These are phyloP conservation scores for Microplitis deprimator DNA, from an alignment of 2,888 invertebrate species.

Conservation along the genomic window DNA sequence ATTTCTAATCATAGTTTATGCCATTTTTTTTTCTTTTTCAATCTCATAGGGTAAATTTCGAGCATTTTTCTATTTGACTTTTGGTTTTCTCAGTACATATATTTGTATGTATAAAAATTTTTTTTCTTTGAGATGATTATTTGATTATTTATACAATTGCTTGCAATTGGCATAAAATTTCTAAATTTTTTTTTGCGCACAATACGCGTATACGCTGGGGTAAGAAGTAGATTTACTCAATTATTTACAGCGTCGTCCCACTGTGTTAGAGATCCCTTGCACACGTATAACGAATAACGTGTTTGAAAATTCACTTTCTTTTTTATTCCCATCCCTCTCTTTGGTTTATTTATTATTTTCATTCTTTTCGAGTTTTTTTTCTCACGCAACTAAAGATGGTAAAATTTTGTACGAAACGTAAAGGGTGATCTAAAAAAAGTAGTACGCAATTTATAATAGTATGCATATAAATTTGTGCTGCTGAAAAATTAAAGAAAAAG, in stretches of 20 bases:
- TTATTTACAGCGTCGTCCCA: constrained; percentile 64
- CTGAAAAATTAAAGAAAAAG: not conserved
- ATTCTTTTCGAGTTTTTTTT: not conserved
- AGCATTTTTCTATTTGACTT: too few relatives aligned
- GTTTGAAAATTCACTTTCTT: constrained; percentile 63
- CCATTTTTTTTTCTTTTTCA: too few relatives aligned
- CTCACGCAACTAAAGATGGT: not conserved
- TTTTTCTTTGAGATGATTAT: too few relatives aligned
- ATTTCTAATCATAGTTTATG: too few relatives aligned
- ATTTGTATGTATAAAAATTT: too few relatives aligned
- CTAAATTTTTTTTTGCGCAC: not conserved
- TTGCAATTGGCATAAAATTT: not conserved
- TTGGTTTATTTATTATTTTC: not conserved
- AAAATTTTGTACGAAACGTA: not conserved
- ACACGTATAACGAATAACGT: constrained; percentile 59
- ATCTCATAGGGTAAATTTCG: too few relatives aligned
- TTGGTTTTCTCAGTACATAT: too few relatives aligned
- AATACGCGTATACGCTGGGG: not conserved
- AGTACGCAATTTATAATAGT: not conserved
- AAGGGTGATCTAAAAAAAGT: not conserved
- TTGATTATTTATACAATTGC: not conserved
- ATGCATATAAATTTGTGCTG: not conserved
- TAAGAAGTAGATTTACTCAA: constrained; percentile 51
- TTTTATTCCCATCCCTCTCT: not conserved
- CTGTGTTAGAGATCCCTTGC: constrained; percentile 40